Conservation (phyloP, 2,113 vertebrate species). For the Mesitornis unicolor region DNA sequence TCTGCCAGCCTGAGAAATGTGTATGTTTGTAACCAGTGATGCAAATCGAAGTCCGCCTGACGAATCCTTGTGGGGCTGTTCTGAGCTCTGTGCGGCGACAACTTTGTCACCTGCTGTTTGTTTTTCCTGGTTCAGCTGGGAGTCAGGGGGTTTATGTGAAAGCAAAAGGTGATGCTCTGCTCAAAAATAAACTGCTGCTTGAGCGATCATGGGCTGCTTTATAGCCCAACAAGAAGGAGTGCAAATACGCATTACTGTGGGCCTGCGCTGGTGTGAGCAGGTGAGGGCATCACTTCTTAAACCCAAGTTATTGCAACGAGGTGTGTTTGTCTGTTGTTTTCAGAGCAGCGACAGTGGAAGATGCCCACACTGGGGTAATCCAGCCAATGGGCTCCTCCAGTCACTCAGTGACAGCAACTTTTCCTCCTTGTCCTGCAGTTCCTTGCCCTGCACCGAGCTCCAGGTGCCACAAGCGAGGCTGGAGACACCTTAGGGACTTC, state of each 20-base stretch:
- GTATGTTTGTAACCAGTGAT: neutral
- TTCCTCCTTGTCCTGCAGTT: neutral
- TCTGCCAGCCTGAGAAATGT: neutral
- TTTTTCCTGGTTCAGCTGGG: constrained; percentile 20
- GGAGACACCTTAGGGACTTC: neutral
- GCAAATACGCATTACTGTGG: neutral
- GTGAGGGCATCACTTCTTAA: neutral
- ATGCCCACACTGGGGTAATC: neutral
- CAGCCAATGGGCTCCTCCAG: neutral
- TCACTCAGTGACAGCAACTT: neutral
- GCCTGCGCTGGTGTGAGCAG: neutral
- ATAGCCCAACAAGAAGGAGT: neutral
- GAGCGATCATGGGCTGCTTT: neutral
- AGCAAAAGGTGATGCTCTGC: neutral
- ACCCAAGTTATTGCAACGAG: neutral
- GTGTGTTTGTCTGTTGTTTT: neutral
- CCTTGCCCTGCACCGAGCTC: neutral
- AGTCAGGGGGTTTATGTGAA: neutral
- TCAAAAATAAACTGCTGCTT: neutral
- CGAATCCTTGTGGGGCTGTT: neutral
- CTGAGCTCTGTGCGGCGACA: rapidly evolving
- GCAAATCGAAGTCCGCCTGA: neutral
- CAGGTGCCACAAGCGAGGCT: rapidly evolving
- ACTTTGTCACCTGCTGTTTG: neutral
- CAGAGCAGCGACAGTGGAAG: neutral